Percentiles rank a stretch among this genome's conserved stretches.
Evolutionary conservation across 2,113 vertebrate genomes (phyloP).

Genomic region (Spea multiplicata): DNA sequence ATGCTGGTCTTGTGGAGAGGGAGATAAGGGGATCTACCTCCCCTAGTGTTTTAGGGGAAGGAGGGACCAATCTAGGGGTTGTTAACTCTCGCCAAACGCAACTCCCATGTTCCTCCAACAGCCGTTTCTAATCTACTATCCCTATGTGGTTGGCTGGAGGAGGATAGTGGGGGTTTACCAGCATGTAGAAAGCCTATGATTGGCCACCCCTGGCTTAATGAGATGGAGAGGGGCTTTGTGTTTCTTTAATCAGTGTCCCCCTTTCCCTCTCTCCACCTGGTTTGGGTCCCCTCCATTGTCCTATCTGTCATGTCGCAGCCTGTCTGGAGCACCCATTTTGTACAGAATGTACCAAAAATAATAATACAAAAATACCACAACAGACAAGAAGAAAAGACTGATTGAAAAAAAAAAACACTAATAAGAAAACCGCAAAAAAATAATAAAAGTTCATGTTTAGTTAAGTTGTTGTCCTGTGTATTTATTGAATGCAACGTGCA

Average conservation of each 20-base stretch:
- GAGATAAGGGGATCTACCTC: not conserved
- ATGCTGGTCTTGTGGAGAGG: slow-evolving; percentile 19
- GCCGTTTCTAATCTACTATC: not conserved
- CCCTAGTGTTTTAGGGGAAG: not conserved
- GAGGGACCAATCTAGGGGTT: not conserved
- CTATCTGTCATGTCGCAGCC: slow-evolving; percentile 59
- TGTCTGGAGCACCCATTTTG: slow-evolving; percentile 61
- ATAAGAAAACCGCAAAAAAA: slow-evolving; percentile 41
- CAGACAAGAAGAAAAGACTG: slow-evolving; percentile 9
- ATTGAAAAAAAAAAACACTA: slow-evolving; percentile 41
- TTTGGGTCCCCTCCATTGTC: slow-evolving; percentile 52
- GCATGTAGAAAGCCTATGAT: not conserved
- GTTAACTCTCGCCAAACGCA: not conserved
- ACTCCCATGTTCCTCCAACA: not conserved
- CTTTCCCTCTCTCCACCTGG: slow-evolving; percentile 25
- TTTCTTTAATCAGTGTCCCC: slow-evolving; percentile 35
- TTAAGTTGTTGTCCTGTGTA: slow-evolving; percentile 16
- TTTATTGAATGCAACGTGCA: not conserved
- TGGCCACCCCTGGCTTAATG: not conserved
- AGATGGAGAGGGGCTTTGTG: not conserved
- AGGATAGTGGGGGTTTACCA: not conserved
- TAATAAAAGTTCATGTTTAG: slow-evolving; percentile 48
- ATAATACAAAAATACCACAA: slow-evolving; percentile 58
- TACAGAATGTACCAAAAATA: slow-evolving; percentile 66
- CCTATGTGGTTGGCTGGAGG: not conserved